phyloP scores from a whole-genome alignment of 2,113 vertebrate species.

The Speoplatyrhinus poulsoni region DNA sequence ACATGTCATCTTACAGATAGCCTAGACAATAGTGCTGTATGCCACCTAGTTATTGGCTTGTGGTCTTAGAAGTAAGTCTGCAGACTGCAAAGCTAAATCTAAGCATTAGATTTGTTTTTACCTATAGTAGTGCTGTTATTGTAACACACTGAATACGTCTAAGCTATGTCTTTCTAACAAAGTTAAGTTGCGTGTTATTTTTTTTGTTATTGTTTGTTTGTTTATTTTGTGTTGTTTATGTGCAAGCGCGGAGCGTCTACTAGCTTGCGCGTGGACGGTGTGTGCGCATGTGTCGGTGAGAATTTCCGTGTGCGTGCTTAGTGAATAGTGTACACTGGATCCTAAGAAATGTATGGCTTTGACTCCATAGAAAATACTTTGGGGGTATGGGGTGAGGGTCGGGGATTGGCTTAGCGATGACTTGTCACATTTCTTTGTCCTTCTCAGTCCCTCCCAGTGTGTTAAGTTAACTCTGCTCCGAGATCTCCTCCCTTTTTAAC shows the following conservation, averaged over 20 bases:
- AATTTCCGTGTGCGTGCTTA: slow-evolving; percentile 24
- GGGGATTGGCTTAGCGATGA: slow-evolving; percentile 38
- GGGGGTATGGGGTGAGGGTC: slow-evolving; percentile 59
- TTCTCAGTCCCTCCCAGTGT: not conserved
- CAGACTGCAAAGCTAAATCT: slow-evolving; percentile 67
- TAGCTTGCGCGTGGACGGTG: slow-evolving; percentile 22
- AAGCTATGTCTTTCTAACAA: slow-evolving; percentile 48
- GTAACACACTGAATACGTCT: slow-evolving; percentile 71
- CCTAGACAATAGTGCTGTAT: slow-evolving; percentile 27
- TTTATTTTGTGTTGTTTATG: slow-evolving; percentile 44
- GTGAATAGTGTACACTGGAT: slow-evolving; percentile 59
- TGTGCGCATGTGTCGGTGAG: slow-evolving; percentile 20
- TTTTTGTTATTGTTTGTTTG: slow-evolving; percentile 63
- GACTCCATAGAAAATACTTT: slow-evolving; percentile 90
- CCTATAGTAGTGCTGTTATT: slow-evolving; percentile 51
- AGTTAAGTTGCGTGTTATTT: slow-evolving; percentile 33
- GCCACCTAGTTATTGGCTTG: slow-evolving; percentile 35
- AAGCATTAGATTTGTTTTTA: slow-evolving; percentile 49
- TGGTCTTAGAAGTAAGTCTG: slow-evolving; percentile 46
- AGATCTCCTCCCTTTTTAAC: slow-evolving; percentile 33
- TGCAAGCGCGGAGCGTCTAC: slow-evolving; percentile 12
- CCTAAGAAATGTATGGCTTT: slow-evolving; percentile 98
- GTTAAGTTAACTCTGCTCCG: slow-evolving; percentile 23
- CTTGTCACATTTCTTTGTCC: slow-evolving; percentile 42
- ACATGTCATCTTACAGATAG: slow-evolving; percentile 34